A percentile compares a stretch with the other conserved stretches of the same genome.
phyloP scores from a whole-genome alignment of 2,888 invertebrate species.

The Erebia palarica region DNA sequence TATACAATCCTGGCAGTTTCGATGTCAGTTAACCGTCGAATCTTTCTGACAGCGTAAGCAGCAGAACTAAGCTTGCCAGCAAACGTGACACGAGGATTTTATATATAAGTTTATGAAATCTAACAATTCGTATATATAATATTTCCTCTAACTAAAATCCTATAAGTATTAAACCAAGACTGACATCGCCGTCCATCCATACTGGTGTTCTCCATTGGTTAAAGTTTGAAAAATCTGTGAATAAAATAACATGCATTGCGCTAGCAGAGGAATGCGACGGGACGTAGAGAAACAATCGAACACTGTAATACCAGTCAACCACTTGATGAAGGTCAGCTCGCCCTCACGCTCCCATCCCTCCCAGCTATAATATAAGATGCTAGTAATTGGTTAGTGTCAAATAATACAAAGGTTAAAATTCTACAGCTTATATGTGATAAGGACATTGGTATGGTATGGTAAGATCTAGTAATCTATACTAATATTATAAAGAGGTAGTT shows the following conservation, averaged over 20 bases:
- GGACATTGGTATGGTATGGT: background rate
- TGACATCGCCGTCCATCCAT: too few relatives aligned
- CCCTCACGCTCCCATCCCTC: conserved; percentile 34
- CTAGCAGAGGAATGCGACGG: conserved; percentile 62
- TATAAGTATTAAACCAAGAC: too few relatives aligned
- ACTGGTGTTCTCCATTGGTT: background rate
- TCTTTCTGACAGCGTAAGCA: too few relatives aligned
- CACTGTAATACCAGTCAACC: conserved; percentile 80
- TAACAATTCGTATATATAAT: too few relatives aligned
- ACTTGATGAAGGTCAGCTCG: conserved; percentile 71
- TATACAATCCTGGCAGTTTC: too few relatives aligned
- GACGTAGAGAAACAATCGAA: conserved; percentile 74
- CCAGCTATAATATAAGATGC: background rate
- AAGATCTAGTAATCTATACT: too few relatives aligned
- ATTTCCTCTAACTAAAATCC: too few relatives aligned
- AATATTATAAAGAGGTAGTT: too few relatives aligned
- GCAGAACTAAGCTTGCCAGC: too few relatives aligned
- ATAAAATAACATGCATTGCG: background rate
- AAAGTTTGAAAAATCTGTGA: background rate
- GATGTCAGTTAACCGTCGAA: too few relatives aligned
- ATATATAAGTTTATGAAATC: too few relatives aligned
- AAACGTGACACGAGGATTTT: too few relatives aligned
- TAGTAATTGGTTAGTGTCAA: background rate
- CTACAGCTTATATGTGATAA: background rate
- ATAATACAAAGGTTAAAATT: background rate